Base-by-base conservation (phyloP, 2,888 invertebrate genomes). In the Neoscelio sp. region DNA sequence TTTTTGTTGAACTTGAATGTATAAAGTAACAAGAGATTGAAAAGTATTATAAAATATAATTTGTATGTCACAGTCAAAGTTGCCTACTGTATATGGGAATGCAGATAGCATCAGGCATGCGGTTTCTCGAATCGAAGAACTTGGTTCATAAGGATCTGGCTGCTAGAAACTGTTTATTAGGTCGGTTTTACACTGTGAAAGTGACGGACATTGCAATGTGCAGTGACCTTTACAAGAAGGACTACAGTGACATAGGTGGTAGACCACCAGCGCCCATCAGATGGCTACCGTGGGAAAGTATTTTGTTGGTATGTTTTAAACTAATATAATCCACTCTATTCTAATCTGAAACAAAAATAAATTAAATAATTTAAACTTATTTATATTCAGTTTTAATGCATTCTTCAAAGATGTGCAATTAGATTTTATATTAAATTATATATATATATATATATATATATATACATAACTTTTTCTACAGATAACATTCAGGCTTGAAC, bases 121-220 rank as follows among this genome's bases (percentile, higher is more conserved):
- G 94, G 88, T 96, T 95, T 89, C 92, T 96, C 85, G 96, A 96
- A 91, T 94, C 94, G 13, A 93, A 94, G 88, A 94, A 95, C 90
- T 94, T 95, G 86, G 95, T 95, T 40, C 96, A 96, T 90, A 94
- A 95, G 85, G 95, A 96, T 91, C 91, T 96, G 84, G 95, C 95
- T 35, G 94, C 95, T 86, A 93, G 94, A 85, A 94, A 94, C 89
- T 93, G 94, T 87, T 89, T 94, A 74, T 92, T 94, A 23, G 93
- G 93, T 56, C 91, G 93, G 78, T 93, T 92, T 77, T 93, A 93
- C 84, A 88, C 92, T 70, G 92, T 94, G 60, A 93, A 94, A 91
- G 92, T 94, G 79, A 92, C 93, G 64, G 94, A 94, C 88, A 91
- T 93, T 71, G 94, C 94, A 26, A 93, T 93, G 91, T 93, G 93